Percentiles rank a stretch among this genome's conserved stretches.
phyloP scores from a whole-genome alignment of 2,797 vertebrate species.

The Gadopsis bispinosus region DNA sequence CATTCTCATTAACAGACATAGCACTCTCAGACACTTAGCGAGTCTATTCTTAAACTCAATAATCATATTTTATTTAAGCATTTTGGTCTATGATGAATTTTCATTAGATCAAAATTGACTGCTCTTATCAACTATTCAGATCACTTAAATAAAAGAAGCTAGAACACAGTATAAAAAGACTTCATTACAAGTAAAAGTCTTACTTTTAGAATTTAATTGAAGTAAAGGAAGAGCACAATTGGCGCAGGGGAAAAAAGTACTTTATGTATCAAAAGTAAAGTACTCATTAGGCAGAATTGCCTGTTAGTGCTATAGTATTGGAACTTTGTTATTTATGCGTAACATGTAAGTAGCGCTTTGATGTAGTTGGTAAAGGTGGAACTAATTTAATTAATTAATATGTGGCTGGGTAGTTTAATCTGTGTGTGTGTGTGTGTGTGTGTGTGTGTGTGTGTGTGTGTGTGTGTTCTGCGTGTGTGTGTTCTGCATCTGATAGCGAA shows the following conservation, averaged over 20 bases:
- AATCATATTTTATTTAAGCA: background rate
- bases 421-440: background rate
- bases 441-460: background rate
- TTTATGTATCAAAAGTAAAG: background rate
- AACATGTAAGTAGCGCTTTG: background rate
- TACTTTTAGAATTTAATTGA: background rate
- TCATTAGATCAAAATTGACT: background rate
- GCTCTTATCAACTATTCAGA: background rate
- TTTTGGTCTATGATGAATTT: background rate
- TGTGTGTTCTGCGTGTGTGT: background rate
- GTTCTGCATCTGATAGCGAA: slow-evolving; percentile 9
- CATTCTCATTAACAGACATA: background rate
- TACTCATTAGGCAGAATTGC: background rate
- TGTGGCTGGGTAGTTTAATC: background rate
- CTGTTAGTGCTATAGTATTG: background rate
- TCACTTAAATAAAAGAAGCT: background rate
- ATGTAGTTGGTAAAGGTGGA: background rate
- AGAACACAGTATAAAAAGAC: background rate
- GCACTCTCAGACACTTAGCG: background rate
- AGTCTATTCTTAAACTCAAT: background rate
- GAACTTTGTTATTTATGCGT: background rate
- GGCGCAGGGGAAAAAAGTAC: background rate
- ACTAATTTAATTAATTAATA: background rate
- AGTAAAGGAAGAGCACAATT: background rate
- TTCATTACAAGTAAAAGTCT: background rate